Conservation (phyloP, 2,888 invertebrate species). For the Heliconius ismenius region DNA sequence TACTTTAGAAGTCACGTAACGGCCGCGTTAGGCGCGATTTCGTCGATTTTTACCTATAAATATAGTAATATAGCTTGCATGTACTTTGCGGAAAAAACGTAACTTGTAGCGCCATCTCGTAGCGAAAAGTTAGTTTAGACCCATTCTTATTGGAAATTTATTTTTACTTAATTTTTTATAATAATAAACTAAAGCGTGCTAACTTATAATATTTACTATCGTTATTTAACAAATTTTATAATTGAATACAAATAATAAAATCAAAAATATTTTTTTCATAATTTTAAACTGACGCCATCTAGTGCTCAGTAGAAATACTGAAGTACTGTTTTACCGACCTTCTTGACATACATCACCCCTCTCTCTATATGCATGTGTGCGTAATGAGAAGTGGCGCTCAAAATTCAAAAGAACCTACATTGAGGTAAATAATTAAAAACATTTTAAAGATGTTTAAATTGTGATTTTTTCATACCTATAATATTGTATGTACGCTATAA, state of each 20-base stretch:
- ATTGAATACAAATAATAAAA: background rate
- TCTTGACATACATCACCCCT: constrained; percentile 46
- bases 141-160: background rate
- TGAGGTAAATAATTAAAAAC: constrained; percentile 40
- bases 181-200: background rate
- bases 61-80: constrained; percentile 32
- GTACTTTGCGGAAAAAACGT: constrained; percentile 27
- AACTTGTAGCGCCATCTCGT: constrained; percentile 63
- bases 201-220: background rate
- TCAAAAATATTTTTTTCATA: background rate
- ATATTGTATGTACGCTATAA: background rate
- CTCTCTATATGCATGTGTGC: constrained; percentile 57
- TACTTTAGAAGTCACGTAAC: constrained; percentile 73
- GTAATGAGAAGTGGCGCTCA: constrained; percentile 58
- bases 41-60: constrained; percentile 40
- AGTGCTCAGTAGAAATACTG: constrained; percentile 39
- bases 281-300: constrained; percentile 41
- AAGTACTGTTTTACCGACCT: constrained; percentile 59
- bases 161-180: background rate
- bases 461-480: constrained; percentile 3
- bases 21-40: constrained; percentile 49
- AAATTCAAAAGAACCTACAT: constrained; percentile 53
- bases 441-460: constrained; percentile 35
- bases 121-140: constrained; percentile 52
- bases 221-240: background rate